phyloP scores from a whole-genome alignment of 2,888 invertebrate species.

The Ceriagrion tenellum region DNA sequence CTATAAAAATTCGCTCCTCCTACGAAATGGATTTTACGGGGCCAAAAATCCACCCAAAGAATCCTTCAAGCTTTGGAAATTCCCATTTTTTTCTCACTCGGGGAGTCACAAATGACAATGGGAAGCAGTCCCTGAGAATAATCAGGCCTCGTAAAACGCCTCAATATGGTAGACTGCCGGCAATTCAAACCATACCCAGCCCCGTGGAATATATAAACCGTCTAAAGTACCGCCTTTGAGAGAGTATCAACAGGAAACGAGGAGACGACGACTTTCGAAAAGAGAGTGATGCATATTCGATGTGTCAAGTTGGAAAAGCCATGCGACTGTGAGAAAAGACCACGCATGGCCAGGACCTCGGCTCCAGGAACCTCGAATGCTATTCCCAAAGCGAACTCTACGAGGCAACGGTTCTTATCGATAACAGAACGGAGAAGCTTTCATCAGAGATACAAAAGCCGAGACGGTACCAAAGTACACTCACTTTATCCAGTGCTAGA shows the following conservation, averaged over 20 bases:
- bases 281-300: background rate
- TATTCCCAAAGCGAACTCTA: background rate
- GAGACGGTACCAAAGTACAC: background rate
- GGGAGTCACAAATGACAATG: background rate
- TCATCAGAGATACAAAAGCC: background rate
- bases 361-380: background rate
- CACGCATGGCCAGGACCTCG: background rate
- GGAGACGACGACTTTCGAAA: background rate
- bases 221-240: background rate
- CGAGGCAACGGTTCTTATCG: background rate
- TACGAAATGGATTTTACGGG: background rate
- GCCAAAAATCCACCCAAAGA: background rate
- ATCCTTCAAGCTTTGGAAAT: background rate
- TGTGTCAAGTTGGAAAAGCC: background rate
- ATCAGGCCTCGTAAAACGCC: background rate
- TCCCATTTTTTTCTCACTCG: background rate
- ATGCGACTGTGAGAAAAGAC: background rate
- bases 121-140: background rate
- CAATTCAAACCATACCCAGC: background rate
- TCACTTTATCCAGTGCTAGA: no score
- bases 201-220: background rate
- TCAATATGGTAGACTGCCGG: background rate
- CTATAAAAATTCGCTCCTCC: background rate
- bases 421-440: background rate
- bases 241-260: background rate